phyloP scores from a whole-genome alignment of 2,113 vertebrate species.

The Procavia capensis region DNA sequence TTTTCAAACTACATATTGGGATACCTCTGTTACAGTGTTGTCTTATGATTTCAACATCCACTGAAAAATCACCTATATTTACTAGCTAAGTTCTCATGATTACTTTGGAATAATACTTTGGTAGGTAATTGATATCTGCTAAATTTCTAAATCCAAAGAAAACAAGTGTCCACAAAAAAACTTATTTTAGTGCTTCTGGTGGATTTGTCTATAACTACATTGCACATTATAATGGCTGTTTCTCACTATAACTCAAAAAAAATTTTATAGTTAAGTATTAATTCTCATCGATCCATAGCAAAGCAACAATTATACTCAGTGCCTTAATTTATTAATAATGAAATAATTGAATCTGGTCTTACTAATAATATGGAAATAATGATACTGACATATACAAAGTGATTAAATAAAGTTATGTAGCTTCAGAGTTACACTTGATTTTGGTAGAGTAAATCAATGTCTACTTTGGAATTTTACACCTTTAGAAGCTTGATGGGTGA shows the following conservation, averaged over 20 bases:
- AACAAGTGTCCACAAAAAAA: background rate
- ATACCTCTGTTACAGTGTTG: background rate
- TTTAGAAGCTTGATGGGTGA: no score
- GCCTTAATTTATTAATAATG: background rate
- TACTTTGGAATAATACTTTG: background rate
- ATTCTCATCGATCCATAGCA: background rate
- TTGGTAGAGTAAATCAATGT: background rate
- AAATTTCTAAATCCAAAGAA: background rate
- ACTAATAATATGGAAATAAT: background rate
- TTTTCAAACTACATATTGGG: background rate
- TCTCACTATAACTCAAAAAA: background rate
- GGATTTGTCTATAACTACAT: background rate
- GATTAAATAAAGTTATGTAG: background rate
- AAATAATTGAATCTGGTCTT: background rate
- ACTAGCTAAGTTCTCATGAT: background rate
- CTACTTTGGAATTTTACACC: background rate
- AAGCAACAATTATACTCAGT: background rate
- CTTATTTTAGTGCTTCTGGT: background rate
- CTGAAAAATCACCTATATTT: background rate
- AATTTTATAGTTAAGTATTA: background rate
- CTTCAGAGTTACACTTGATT: background rate
- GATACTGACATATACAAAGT: background rate
- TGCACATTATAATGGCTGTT: background rate
- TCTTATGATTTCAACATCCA: background rate
- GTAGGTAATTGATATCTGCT: slow-evolving; percentile 7